Evolutionary conservation across 30 jellyfish, hydroid and myxozoan genomes (phyloP).

Genomic region (Rhopilema esculentum): DNA sequence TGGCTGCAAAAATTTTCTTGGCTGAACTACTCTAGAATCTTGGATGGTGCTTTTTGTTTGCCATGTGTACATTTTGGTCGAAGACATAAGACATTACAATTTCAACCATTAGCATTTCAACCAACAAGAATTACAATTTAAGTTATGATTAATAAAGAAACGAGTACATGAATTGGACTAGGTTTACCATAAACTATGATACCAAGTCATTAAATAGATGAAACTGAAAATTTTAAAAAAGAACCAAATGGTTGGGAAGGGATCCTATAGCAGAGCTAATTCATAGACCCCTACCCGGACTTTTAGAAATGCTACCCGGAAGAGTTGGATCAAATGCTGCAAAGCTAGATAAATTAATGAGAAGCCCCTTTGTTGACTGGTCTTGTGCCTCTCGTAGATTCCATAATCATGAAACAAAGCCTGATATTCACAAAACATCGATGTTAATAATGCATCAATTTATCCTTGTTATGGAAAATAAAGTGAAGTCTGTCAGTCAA

Average conservation of each 20-base stretch:
- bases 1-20: slow-evolving; percentile 33
- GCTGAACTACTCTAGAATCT: slow-evolving; percentile 19
- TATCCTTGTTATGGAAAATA: background rate
- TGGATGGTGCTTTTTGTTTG: slow-evolving; percentile 61
- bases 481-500: background rate
- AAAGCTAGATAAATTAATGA: slow-evolving; percentile 23
- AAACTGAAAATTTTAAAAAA: no score
- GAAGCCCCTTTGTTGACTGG: slow-evolving; percentile 16
- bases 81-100: no score
- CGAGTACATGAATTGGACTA: no score
- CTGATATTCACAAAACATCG: slow-evolving; percentile 18
- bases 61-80: slow-evolving; percentile 50
- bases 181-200: no score
- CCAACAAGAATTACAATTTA: no score
- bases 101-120: no score
- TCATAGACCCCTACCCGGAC: no score
- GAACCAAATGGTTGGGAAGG: no score
- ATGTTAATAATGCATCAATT: slow-evolving; percentile 3
- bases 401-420: background rate
- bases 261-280: no score
- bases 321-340: slow-evolving; percentile 26
- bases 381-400: slow-evolving; percentile 1
- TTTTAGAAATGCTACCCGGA: no score
- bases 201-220: no score
- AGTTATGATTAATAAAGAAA: no score